These are phyloP conservation scores for Nymphicus hollandicus DNA, from an alignment of 2,113 vertebrate species.

Conservation along the genomic window DNA sequence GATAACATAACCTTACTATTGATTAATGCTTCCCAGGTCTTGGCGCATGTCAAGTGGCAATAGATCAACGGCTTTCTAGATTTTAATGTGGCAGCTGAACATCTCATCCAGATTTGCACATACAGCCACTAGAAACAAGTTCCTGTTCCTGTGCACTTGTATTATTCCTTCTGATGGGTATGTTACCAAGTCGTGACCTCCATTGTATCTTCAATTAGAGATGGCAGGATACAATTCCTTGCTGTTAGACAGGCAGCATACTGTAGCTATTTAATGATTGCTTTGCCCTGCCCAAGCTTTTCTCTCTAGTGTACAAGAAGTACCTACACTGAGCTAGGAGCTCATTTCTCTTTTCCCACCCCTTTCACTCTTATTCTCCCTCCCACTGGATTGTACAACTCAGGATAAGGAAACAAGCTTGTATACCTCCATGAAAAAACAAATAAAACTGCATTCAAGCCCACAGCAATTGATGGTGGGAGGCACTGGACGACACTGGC, in stretches of 20 bases:
- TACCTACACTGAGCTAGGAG: neutral
- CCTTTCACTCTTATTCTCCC: neutral
- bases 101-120: neutral
- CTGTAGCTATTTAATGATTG: neutral
- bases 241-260: neutral
- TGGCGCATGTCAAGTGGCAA: neutral
- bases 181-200: neutral
- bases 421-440: neutral
- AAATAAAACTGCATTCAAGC: neutral
- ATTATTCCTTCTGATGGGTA: neutral
- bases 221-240: neutral
- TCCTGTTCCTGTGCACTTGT: neutral
- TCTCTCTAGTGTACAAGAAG: neutral
- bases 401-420: neutral
- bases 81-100: neutral
- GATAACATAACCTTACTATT: neutral
- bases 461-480: neutral
- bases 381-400: neutral
- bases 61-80: neutral
- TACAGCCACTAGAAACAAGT: neutral
- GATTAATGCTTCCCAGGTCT: neutral
- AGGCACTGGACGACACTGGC: neutral
- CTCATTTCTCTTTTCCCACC: neutral
- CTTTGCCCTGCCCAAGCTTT: neutral
- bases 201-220: neutral